Percentiles rank a stretch among this genome's conserved stretches.
Evolutionary conservation across 2,888 invertebrate genomes (phyloP).

Genomic region (Aradus depressus): DNA sequence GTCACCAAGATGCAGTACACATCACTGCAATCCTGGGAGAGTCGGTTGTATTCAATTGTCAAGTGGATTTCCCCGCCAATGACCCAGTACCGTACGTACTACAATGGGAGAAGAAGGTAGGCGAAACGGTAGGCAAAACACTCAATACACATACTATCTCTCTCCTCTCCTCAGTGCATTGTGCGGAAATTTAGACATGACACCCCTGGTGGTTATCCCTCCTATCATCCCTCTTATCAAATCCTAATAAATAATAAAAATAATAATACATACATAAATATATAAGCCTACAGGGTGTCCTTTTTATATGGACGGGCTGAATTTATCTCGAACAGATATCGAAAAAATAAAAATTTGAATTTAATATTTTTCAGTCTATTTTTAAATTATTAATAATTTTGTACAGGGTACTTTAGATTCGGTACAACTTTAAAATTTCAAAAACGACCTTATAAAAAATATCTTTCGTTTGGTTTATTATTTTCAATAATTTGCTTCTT

Average conservation of each 20-base stretch:
- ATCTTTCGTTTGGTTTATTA: too few relatives aligned
- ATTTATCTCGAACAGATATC: too few relatives aligned
- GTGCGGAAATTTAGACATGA: slow-evolving; percentile 21
- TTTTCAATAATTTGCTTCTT: too few relatives aligned
- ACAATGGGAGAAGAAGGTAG: slow-evolving; percentile 98
- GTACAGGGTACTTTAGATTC: too few relatives aligned
- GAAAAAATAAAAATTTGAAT: too few relatives aligned
- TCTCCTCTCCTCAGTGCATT: slow-evolving; percentile 21
- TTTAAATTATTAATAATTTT: too few relatives aligned
- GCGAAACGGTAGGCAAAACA: slow-evolving; percentile 31
- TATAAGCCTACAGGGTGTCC: too few relatives aligned
- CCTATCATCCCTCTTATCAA: neutral
- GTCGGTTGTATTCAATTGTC: slow-evolving; percentile 95
- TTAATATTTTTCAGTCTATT: too few relatives aligned
- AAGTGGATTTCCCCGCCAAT: slow-evolving; percentile 92
- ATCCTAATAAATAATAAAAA: neutral
- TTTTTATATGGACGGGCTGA: too few relatives aligned
- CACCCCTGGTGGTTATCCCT: slow-evolving; percentile 15
- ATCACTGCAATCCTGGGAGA: slow-evolving; percentile 95
- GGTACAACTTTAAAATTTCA: too few relatives aligned
- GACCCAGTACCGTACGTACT: slow-evolving; percentile 94
- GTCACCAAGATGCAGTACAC: slow-evolving; percentile 85
- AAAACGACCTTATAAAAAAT: too few relatives aligned
- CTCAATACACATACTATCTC: slow-evolving; percentile 14
- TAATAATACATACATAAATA: too few relatives aligned